A percentile compares a stretch with the other conserved stretches of the same genome.
phyloP scores from a whole-genome alignment of 2,888 invertebrate genomes.

The Cistogaster globosa region DNA sequence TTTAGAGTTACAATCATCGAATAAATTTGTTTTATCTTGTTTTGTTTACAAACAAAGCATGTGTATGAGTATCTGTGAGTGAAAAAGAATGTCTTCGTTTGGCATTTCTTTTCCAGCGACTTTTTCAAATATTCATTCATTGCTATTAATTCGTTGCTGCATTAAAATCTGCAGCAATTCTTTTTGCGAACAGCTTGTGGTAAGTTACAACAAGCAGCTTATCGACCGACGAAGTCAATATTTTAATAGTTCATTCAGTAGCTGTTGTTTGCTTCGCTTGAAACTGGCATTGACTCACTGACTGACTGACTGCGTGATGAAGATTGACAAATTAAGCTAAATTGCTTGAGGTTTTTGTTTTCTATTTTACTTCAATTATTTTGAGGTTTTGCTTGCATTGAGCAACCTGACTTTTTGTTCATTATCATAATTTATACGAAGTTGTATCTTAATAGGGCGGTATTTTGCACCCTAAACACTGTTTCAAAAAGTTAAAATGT shows the following conservation, averaged over 20 bases:
- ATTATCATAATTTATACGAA: constrained; percentile 19
- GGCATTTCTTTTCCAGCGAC: constrained; percentile 53
- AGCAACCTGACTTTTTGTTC: constrained; percentile 28
- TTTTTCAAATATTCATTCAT: neutral
- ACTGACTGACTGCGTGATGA: constrained; percentile 30
- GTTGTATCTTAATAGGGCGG: constrained; percentile 19
- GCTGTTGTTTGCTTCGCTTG: constrained; percentile 15
- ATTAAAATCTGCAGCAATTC: constrained; percentile 40
- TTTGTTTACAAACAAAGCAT: neutral
- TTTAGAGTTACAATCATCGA: constrained; percentile 24
- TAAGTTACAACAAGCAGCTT: neutral
- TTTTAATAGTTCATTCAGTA: constrained; percentile 30
- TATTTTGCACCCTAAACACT: constrained; percentile 6
- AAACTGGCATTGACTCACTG: constrained; percentile 38
- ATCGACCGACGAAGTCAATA: constrained; percentile 4
- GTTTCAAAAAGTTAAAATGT: neutral
- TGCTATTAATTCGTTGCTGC: neutral
- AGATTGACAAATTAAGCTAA: constrained; percentile 58
- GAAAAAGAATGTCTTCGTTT: neutral
- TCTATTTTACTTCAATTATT: constrained; percentile 14
- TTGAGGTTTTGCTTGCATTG: constrained; percentile 43
- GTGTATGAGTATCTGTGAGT: neutral
- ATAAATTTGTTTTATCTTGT: constrained; percentile 8
- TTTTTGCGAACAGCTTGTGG: constrained; percentile 36
- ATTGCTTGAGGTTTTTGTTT: constrained; percentile 42